Conservation (phyloP, 2,888 invertebrate species). For the Protophormia terraenovae region DNA sequence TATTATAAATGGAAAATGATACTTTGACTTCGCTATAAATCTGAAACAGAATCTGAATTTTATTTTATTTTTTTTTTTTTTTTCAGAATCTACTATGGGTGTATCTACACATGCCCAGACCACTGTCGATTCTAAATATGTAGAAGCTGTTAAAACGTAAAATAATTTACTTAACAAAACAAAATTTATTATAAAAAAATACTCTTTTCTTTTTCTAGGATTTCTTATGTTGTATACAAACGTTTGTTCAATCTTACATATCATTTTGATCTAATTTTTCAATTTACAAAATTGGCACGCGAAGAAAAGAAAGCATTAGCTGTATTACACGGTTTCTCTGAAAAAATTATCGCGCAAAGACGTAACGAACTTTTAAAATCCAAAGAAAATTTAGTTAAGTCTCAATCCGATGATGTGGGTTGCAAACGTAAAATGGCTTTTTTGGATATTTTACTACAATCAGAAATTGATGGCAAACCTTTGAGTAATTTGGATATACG, state of each 20-base stretch:
- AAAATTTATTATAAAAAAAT: too few species aligned
- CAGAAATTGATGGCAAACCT: slow-evolving; percentile 84
- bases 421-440: slow-evolving; percentile 86
- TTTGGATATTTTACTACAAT: slow-evolving; percentile 85
- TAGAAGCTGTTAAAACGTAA: slow-evolving; percentile 88
- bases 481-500: slow-evolving; percentile 84
- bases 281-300: slow-evolving; percentile 84
- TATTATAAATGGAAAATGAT: too few species aligned
- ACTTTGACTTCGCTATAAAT: too few species aligned
- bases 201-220: slow-evolving; percentile 69
- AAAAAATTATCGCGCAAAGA: slow-evolving; percentile 83
- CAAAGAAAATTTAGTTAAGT: slow-evolving; percentile 50
- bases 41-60: too few species aligned
- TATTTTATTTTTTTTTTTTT: too few species aligned
- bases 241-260: slow-evolving; percentile 80
- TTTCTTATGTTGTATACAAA: slow-evolving; percentile 79
- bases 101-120: slow-evolving; percentile 87
- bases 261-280: slow-evolving; percentile 78
- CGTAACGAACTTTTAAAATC: slow-evolving; percentile 78
- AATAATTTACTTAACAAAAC: too few species aligned
- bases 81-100: slow-evolving; percentile 93
- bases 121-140: slow-evolving; percentile 87
- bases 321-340: slow-evolving; percentile 83
- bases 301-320: slow-evolving; percentile 82
- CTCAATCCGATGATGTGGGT: slow-evolving; percentile 80